Base-by-base conservation (phyloP, 2,797 vertebrate species). In the Sebastes miniatus region DNA sequence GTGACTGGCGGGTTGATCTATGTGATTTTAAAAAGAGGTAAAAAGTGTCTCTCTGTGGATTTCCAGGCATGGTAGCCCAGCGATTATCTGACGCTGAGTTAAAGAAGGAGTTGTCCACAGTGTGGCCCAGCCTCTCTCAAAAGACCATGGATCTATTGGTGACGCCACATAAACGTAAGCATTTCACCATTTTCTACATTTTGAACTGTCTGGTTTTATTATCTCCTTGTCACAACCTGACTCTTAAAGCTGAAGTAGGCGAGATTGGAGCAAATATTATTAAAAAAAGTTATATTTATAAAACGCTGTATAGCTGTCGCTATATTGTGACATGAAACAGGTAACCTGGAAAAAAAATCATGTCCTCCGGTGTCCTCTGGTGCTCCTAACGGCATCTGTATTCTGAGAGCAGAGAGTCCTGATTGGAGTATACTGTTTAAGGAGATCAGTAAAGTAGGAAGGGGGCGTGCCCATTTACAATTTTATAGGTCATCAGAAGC, bases 51-150 rank as follows among this genome's bases (percentile, higher is more conserved):
- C 16, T 68, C 8, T 70, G 1, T 67, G 61, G 20, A 47, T 72
- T 61, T 81, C 4, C 87, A 97, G 97, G 97, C 0, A 97, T 98
- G 63, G 93, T 97, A 2, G 96, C 96, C 73, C 97, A 99, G 91
- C 96, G 97, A 69, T 92, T 97, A 72, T 96, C 94, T 34, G 98
- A 99, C 0, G 96, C 97, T 0, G 97, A 97, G 85, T 73, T 99
- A 68, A 96, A 97, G 80, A 99, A 98, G 87, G 98, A 99, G 91
- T 95, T 99, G 70, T 93, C 96, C 0, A 94, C 96, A 1, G 97
- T 99, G 83, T 99, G 98, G 98, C 96, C 97, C 72, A 99, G 94
- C 72, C 96, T 99, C 12, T 98, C 98, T 57, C 97, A 97, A 89
- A 99, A 98, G 94, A 97, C 97, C 6, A 91, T 99, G 95, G 97